Conservation (phyloP, 2,113 vertebrate genomes). For the Lepidothrix coronata region DNA sequence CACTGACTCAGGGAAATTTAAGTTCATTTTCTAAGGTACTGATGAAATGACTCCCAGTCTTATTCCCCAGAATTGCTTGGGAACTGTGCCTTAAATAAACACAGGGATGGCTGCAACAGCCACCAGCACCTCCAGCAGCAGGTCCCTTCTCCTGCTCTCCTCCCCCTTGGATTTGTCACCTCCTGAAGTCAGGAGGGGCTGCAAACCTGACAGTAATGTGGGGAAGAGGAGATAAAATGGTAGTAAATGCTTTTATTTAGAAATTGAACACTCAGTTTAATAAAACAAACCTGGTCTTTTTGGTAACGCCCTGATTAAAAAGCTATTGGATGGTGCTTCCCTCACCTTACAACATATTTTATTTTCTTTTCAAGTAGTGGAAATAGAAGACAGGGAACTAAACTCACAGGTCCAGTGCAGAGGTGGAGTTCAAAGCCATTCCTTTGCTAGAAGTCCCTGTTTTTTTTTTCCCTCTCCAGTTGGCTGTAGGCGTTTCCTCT, state of each 20-base stretch:
- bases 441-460: neutral
- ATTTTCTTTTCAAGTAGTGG: neutral
- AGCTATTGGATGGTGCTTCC: neutral
- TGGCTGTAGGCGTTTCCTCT: neutral
- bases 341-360: neutral
- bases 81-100: neutral
- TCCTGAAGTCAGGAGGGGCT: neutral
- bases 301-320: neutral
- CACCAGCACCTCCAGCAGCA: neutral
- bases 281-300: neutral
- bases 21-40: neutral
- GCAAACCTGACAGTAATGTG: too few relatives aligned
- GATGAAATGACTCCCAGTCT: neutral
- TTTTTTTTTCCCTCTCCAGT: neutral
- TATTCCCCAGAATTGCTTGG: neutral
- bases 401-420: neutral
- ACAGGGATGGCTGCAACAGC: neutral
- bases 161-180: neutral
- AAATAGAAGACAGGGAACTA: neutral
- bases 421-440: neutral
- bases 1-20: neutral
- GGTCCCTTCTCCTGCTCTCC: neutral
- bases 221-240: neutral
- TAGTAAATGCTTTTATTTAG: neutral
- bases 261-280: neutral